These are phyloP conservation scores for Leptatherina wallacei DNA, from an alignment of 2,797 vertebrate species.

Conservation along the genomic window DNA sequence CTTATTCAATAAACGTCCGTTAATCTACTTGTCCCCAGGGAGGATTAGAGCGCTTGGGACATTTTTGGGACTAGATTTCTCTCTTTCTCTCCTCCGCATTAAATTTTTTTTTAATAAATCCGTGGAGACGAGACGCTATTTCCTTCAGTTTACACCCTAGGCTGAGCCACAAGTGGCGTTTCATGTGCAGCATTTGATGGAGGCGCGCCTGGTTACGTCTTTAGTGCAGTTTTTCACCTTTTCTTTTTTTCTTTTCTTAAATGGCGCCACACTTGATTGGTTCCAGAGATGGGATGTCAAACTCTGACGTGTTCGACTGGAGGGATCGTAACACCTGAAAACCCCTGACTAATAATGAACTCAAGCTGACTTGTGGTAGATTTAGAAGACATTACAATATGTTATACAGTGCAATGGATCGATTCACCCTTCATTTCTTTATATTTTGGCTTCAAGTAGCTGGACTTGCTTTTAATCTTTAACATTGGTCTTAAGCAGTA, in stretches of 20 bases:
- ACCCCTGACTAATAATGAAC: background rate
- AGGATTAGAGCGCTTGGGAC: constrained; percentile 66
- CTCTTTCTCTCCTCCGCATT: background rate
- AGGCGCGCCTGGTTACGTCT: background rate
- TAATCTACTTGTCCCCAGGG: constrained; percentile 69
- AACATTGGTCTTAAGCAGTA: too few species aligned
- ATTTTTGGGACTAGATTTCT: constrained; percentile 36
- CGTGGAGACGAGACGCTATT: constrained; percentile 6
- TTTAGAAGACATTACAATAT: background rate
- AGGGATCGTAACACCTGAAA: background rate
- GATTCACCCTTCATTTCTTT: too few species aligned
- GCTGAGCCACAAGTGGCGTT: constrained; percentile 47
- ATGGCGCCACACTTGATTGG: background rate
- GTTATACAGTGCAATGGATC: too few species aligned
- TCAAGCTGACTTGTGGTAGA: background rate
- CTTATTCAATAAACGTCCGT: constrained; percentile 38
- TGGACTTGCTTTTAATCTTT: too few species aligned
- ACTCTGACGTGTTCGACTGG: constrained; percentile 22
- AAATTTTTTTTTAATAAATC: too few species aligned
- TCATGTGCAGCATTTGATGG: constrained; percentile 6
- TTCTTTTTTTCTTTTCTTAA: background rate
- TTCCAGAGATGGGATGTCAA: background rate
- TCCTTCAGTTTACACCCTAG: constrained; percentile 9
- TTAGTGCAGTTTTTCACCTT: constrained; percentile 7
- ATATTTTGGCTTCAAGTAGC: too few species aligned